Percentiles rank a stretch among this genome's conserved stretches.
These are phyloP conservation scores for Leguminivora glycinivorella DNA, from an alignment of 1,140 invertebrate genomes.

Conservation along the genomic window DNA sequence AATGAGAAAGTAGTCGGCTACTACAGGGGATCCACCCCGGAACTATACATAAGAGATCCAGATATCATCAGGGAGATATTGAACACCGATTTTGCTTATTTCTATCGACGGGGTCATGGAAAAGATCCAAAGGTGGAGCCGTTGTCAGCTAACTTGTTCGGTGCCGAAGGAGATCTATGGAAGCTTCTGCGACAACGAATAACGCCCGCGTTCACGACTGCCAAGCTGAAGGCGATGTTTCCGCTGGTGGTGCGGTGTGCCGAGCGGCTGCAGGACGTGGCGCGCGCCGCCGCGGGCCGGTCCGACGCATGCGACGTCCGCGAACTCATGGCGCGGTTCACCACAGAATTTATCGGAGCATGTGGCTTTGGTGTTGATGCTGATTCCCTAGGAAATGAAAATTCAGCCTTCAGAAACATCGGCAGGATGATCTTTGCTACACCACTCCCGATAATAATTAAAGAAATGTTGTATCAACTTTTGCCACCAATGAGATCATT, in stretches of 20 bases:
- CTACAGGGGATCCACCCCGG: slow-evolving; percentile 49
- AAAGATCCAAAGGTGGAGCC: slow-evolving; percentile 62
- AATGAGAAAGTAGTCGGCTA: slow-evolving; percentile 59
- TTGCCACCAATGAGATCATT: slow-evolving; percentile 37
- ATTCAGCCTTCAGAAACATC: slow-evolving; percentile 71
- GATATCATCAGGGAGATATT: slow-evolving; percentile 49
- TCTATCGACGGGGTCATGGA: slow-evolving; percentile 48
- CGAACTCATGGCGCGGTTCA: slow-evolving; percentile 62
- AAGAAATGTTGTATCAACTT: slow-evolving; percentile 34
- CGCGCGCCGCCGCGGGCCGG: slow-evolving; percentile 41
- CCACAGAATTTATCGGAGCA: slow-evolving; percentile 74
- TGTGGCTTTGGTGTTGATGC: slow-evolving; percentile 78
- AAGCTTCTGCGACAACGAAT: slow-evolving; percentile 79
- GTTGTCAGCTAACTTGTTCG: slow-evolving; percentile 61
- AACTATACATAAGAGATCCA: slow-evolving; percentile 49
- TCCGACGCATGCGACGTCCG: slow-evolving; percentile 40
- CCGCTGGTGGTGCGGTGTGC: slow-evolving; percentile 69
- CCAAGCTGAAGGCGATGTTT: slow-evolving; percentile 81
- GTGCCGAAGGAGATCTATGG: slow-evolving; percentile 77
- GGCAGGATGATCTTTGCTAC: slow-evolving; percentile 53
- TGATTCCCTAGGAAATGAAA: slow-evolving; percentile 67
- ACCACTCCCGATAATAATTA: slow-evolving; percentile 9
- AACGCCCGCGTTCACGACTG: slow-evolving; percentile 80
- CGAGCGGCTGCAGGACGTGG: slow-evolving; percentile 55
- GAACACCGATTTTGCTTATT: slow-evolving; percentile 51